These are phyloP conservation scores for Syrphus vitripennis DNA, from an alignment of 2,888 invertebrate species.

Conservation along the genomic window DNA sequence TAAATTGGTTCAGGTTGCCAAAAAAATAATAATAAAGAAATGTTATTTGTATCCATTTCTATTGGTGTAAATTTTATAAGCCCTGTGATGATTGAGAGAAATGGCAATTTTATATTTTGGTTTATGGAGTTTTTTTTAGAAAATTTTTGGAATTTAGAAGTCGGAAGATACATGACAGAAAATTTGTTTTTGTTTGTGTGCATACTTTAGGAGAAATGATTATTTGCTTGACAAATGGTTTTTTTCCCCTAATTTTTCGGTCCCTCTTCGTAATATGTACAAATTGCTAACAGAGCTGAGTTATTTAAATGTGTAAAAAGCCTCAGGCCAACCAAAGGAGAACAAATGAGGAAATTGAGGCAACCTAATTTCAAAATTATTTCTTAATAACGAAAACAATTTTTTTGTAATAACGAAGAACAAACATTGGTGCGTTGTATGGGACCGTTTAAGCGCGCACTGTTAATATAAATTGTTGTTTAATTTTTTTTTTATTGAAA, in stretches of 20 bases:
- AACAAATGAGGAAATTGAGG: background rate
- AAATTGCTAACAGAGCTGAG: background rate
- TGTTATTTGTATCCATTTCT: background rate
- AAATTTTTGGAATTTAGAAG: background rate
- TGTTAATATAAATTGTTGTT: background rate
- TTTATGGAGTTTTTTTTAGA: background rate
- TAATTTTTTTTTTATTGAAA: background rate
- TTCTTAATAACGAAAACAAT: background rate
- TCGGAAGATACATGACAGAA: background rate
- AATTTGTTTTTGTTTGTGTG: background rate
- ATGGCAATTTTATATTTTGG: background rate
- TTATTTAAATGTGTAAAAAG: background rate
- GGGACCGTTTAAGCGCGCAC: background rate
- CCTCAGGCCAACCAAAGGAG: too few relatives aligned
- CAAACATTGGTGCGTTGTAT: background rate
- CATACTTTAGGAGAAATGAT: background rate
- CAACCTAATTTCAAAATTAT: background rate
- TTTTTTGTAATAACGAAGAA: background rate
- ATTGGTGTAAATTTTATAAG: background rate
- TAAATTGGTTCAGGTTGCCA: conserved; percentile 3
- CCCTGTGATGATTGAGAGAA: background rate
- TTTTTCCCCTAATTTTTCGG: background rate
- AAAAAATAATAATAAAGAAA: background rate
- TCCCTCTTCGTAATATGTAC: background rate
- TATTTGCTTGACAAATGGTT: background rate